Evolutionary conservation across 2,888 invertebrate genomes (phyloP).

Genomic region (Itoplectis maculator): DNA sequence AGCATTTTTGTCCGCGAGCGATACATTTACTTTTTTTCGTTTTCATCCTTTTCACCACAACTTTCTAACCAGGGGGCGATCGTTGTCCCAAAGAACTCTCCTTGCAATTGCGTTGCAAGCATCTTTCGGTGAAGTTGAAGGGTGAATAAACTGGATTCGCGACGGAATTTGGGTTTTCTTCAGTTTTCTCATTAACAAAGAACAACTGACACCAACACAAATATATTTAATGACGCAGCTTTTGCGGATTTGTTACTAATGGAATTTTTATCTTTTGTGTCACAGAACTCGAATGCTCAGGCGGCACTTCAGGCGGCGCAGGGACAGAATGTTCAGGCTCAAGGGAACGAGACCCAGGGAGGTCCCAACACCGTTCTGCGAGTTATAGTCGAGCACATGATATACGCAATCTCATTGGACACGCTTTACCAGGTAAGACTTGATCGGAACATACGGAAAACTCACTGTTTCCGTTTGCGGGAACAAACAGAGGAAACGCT

Average conservation of each 20-base stretch:
- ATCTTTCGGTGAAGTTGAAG: conserved; percentile 21
- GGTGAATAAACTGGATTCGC: neutral
- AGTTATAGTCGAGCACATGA: conserved; percentile 99
- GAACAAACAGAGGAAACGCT: neutral
- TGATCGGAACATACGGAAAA: neutral
- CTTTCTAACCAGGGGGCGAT: conserved; percentile 5
- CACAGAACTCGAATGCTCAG: conserved; percentile 89
- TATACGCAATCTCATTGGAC: conserved; percentile 99
- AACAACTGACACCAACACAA: neutral
- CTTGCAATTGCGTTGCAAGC: neutral
- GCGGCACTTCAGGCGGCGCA: conserved; percentile 95
- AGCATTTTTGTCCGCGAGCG: conserved; percentile 31
- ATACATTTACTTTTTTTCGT: conserved; percentile 24
- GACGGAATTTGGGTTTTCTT: neutral
- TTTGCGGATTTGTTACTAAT: neutral
- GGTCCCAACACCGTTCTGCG: conserved; percentile 98
- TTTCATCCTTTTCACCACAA: neutral
- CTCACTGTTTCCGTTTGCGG: neutral
- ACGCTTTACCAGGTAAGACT: conserved; percentile 93
- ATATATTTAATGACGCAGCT: neutral
- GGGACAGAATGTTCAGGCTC: conserved; percentile 85
- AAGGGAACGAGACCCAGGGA: conserved; percentile 89
- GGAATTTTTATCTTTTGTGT: conserved; percentile 40
- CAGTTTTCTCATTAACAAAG: neutral
- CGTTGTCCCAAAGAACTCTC: conserved; percentile 25